Conservation (phyloP, 2,113 vertebrate genomes). For the Brevimyrus niger region DNA sequence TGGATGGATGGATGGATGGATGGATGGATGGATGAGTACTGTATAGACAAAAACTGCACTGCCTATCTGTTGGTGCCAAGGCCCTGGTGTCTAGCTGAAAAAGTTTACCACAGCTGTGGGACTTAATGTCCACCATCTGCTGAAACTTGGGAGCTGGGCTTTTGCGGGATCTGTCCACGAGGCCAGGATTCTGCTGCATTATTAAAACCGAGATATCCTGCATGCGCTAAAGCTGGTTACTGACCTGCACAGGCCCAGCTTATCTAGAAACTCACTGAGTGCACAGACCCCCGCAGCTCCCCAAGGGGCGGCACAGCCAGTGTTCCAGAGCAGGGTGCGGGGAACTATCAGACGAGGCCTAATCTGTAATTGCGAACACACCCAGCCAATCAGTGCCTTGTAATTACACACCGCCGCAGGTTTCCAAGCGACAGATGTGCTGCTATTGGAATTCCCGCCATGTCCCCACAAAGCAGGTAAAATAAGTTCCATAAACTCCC, state of each 20-base stretch:
- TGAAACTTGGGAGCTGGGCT: no score
- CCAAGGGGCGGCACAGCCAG: conserved; percentile 5
- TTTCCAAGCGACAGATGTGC: conserved; percentile 25
- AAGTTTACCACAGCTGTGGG: background rate
- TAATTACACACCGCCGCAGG: conserved; percentile 31
- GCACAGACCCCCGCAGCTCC: background rate
- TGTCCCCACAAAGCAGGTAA: background rate
- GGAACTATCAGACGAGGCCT: conserved; percentile 21
- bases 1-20: background rate
- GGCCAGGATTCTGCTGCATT: background rate
- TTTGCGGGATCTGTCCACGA: background rate
- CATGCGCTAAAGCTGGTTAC: background rate
- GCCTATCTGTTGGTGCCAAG: background rate
- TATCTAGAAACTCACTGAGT: background rate
- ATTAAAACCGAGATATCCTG: background rate
- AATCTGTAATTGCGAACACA: conserved; percentile 28
- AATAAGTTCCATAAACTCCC: conserved; percentile 40
- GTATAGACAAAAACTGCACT: background rate
- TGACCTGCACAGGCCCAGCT: conserved; percentile 1
- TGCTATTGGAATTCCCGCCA: conserved; percentile 36
- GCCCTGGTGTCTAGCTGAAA: background rate
- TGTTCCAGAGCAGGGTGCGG: background rate
- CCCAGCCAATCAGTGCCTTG: conserved; percentile 19
- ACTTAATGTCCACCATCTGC: background rate
- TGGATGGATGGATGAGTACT: background rate